Evolutionary conservation across 1,140 invertebrate genomes (phyloP).

Genomic region (Aleiodes sp.): DNA sequence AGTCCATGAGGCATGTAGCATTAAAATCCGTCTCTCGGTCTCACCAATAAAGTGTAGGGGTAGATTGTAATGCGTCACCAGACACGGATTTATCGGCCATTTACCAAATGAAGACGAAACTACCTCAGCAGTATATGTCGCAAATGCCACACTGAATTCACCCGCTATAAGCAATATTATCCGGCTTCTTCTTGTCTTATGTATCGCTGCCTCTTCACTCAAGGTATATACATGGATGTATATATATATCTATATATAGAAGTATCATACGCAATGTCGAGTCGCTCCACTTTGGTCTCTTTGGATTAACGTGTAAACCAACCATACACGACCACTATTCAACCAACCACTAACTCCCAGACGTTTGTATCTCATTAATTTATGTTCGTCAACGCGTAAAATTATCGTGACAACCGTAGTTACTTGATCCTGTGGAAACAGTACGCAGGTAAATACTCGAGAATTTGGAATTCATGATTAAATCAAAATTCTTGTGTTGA

Average conservation of each 20-base stretch:
- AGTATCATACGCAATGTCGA: neutral
- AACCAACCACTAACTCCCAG: conserved; percentile 23
- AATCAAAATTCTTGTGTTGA: neutral
- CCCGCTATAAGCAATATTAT: neutral
- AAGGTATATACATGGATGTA: neutral
- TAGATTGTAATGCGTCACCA: conserved; percentile 28
- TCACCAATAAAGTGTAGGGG: neutral
- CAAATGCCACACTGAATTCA: neutral
- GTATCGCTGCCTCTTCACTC: neutral
- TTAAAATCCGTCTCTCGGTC: conserved; percentile 35
- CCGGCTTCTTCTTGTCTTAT: conserved; percentile 1
- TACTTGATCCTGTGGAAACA: neutral
- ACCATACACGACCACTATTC: conserved; percentile 5
- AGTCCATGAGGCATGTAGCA: conserved; percentile 34
- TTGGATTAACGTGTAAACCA: conserved; percentile 19
- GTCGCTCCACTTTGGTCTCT: neutral
- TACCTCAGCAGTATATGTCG: conserved; percentile 48
- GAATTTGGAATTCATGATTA: neutral
- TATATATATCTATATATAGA: neutral
- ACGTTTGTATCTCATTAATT: conserved; percentile 32
- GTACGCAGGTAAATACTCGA: neutral
- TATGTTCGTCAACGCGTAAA: conserved; percentile 25
- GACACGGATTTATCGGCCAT: conserved; percentile 50
- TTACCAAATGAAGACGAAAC: conserved; percentile 55
- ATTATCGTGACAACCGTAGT: conserved; percentile 23